Evolutionary conservation across 2,888 invertebrate genomes (phyloP), one percentile per base, ranked within the genome.

Genomic region (Brachylomia viminalis): DNA sequence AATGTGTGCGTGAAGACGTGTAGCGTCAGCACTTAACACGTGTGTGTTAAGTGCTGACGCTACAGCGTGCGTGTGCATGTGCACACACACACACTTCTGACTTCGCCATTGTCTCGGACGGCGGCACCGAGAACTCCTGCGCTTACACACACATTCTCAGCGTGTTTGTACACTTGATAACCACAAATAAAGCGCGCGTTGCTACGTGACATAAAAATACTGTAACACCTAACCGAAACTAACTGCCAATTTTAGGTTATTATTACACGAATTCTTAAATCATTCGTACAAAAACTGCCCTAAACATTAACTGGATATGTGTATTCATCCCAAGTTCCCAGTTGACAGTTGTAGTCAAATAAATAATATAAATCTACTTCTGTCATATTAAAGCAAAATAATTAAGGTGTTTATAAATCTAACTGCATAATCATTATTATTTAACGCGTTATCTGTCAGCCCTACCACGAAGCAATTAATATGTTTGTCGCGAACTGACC

Each of bases 401-500:
- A 59, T 45, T 13, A 7, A 6, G n/a, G 33, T n/a, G 5, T 33
- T 30, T 8, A n/a, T 33, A 33, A 20, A 33, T 61, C 17, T 23
- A n/a, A 68, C 49, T 68, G 27, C 23, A 23, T 38, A 27, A 38
- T 20, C 30, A 33, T 30, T 62, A 33, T 33, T n/a, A 47, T 38
- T 27, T 67, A 70, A 30, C 38, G 52, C 27, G 17, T 15, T 27
- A 5, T 5, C 10, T 58, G 68, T 6, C 75, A 83, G 38, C 84
- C 83, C 82, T 82, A 82, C 17, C 8, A 8, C 58, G 3, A 8
- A 45, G 20, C 42, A 73, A 83, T 88, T 84, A 76, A 79, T 88
- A 88, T 86, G 88, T 78, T 38, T 6, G 79, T 71, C 71, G 73
- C 78, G 80, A 61, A 13, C 27, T 64, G 74, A 67, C 54, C 82